Evolutionary conservation across 1,140 invertebrate species (phyloP).

Genomic region (Hydropsyche tenuis): DNA sequence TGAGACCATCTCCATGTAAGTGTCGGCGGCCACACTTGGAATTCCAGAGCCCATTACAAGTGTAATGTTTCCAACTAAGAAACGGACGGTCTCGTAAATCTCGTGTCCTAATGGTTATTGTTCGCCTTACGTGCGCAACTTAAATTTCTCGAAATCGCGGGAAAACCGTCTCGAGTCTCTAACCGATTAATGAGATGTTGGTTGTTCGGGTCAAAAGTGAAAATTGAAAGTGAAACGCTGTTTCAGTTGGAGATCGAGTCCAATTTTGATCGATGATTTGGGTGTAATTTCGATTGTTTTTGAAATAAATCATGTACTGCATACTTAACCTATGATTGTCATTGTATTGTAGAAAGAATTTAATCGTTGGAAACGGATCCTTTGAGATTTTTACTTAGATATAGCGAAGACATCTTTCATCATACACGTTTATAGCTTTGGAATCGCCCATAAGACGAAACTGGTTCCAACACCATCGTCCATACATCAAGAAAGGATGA

Average conservation of each 20-base stretch:
- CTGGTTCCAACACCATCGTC: slow-evolving; percentile 24
- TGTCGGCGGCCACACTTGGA: background rate
- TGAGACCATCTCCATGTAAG: slow-evolving; percentile 16
- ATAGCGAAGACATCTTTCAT: slow-evolving; percentile 20
- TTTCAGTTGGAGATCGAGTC: too few species aligned
- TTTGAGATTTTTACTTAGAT: slow-evolving; percentile 26
- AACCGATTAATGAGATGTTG: too few species aligned
- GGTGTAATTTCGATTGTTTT: too few species aligned
- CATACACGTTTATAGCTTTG: background rate
- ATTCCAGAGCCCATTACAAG: slow-evolving; percentile 26
- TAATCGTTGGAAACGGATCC: slow-evolving; percentile 18
- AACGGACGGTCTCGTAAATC: slow-evolving; percentile 18
- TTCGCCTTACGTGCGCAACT: too few species aligned
- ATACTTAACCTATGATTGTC: background rate
- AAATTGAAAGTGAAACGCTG: too few species aligned
- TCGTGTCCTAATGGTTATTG: slow-evolving; percentile 26
- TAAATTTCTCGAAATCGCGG: too few species aligned
- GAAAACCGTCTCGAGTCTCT: too few species aligned
- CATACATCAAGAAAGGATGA: slow-evolving; percentile 29
- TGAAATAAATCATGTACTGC: too few species aligned
- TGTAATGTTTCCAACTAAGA: slow-evolving; percentile 32
- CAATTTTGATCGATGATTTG: too few species aligned
- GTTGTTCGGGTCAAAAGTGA: too few species aligned
- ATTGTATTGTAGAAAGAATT: background rate
- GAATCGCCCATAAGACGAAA: slow-evolving; percentile 21